Base-by-base conservation (phyloP, 1,140 invertebrate genomes). In the Dendrolimus punctatus region DNA sequence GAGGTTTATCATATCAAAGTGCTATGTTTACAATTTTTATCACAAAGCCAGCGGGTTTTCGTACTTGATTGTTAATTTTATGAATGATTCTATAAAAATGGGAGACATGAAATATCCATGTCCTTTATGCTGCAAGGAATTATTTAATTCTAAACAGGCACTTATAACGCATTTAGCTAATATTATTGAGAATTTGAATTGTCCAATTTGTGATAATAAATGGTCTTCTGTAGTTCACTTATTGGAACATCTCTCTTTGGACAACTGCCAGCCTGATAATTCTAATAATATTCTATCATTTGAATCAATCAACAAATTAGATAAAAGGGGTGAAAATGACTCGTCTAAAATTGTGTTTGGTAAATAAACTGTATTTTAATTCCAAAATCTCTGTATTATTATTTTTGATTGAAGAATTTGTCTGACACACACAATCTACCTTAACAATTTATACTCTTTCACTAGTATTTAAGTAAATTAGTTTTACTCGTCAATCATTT, bases 91-190 rank as follows among this genome's bases (percentile, higher is more conserved):
- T 51, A 49, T 53, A 60, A 77, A 62, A 71, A 91, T 91, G 89
- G 88, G 87, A 71, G 88, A 88, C 37, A 60, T 85, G 59, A 72
- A 71, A 55, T 71, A 91, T 9, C 73, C 87, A 53, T 92, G 91
- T 62, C 90, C 91, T 5, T 85, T 92, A 74, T 92, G 91, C 64
- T 92, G 91, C 63, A 88, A 88, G 46, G 87, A 90, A 72, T 88
- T 80, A 50, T 92, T 92, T 76, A 71, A 80, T 53, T 89, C 87
- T 59, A 87, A 87, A 46, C 71, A 89, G 63, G 80, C 84, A 46
- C 79, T 92, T 45, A 87, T 90, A 68, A 87, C 89, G 57, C 91
- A 92, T 73, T 85, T 92, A 57, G 66, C 90, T 8, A 87, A 84
- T 57, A 85, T 91, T 67, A 83, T 88, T 38, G 82, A 89, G 52